Evolutionary conservation across 1,140 invertebrate genomes (phyloP), one percentile per base, ranked within the genome.

Genomic region (Amyelois transitella): DNA sequence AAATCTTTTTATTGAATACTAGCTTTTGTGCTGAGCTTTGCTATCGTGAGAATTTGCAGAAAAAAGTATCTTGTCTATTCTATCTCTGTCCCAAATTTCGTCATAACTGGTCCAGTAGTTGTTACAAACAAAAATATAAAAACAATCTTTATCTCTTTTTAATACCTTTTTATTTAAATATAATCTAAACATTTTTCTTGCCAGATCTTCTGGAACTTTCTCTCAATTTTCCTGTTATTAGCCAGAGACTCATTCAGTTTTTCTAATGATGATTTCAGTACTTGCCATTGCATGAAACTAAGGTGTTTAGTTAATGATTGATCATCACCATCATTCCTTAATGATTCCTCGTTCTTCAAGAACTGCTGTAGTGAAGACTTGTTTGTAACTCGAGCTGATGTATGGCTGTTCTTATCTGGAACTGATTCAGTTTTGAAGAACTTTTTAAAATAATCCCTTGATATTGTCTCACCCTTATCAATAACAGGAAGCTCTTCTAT

Each of bases 201-300:
- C 85, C 85, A 88, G 60, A 86, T 72, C 55, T 72, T 79, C 60
- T 77, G 20, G 19, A 82, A 65, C 62, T 79, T 83, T 25, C 59
- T 79, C 60, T 79, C 65, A 20, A 87, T 62, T 66, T 83, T 86
- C 45, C 66, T 77, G 20, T 67, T 72, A 7, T 74, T 74, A 17
- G 62, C 45, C 4, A 67, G 18, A 18, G 55, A 50, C 18, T 62
- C 60, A 48, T 66, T 59, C 0, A 84, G 48, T 61, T 72, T 74
- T 2, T 65, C 19, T 20, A 86, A 62, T 21, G 60, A 55, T 7
- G 48, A 67, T 70, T 77, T 86, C 28, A 86, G 58, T 22, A 75
- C 56, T 53, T 84, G 79, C 83, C 87, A 89, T 53, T 89, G 88
- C 82, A 89, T 88, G 50, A 89, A 82, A 56, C 77, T 80, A 17